Conservation (phyloP, 2,797 vertebrate species). For the Macroramphosus scolopax region DNA sequence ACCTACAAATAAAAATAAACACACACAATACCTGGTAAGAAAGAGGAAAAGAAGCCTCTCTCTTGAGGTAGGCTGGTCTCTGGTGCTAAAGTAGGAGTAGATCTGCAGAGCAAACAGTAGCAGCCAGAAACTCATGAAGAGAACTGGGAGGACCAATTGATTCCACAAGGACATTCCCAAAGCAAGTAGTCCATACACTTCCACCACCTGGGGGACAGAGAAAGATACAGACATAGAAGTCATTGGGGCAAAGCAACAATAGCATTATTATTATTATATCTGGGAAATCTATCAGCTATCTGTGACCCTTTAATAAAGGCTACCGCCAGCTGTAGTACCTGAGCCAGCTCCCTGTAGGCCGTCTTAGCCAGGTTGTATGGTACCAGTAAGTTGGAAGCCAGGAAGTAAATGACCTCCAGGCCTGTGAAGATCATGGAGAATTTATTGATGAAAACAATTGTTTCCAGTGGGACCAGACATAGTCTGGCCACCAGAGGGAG, state of each 20-base stretch:
- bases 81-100: slow-evolving; percentile 96
- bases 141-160: slow-evolving; percentile 95
- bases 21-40: slow-evolving; percentile 86
- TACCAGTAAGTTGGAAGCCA: slow-evolving; percentile 94
- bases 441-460: slow-evolving; percentile 95
- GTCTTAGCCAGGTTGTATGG: slow-evolving; percentile 97
- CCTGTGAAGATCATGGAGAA: slow-evolving; percentile 99
- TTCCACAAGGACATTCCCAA: slow-evolving; percentile 99
- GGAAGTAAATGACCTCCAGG: slow-evolving; percentile 95
- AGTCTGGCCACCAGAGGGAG: slow-evolving; percentile 95
- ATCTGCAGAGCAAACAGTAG: slow-evolving; percentile 97
- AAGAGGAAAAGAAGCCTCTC: slow-evolving; percentile 97
- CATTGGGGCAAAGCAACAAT: background rate
- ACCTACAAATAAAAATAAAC: too few species aligned
- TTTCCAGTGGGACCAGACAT: slow-evolving; percentile 94
- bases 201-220: slow-evolving; percentile 84
- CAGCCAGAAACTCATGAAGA: slow-evolving; percentile 99
- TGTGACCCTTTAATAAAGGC: too few species aligned
- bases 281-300: too few species aligned
- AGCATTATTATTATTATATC: too few species aligned
- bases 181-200: slow-evolving; percentile 94
- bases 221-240: background rate
- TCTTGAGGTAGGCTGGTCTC: slow-evolving; percentile 94
- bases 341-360: slow-evolving; percentile 93
- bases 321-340: slow-evolving; percentile 76